Evolutionary conservation across 92 coral and sea anemone genomes (phyloP), one percentile per base, ranked within the genome.

Genomic region (Epizoanthus scotinus): DNA sequence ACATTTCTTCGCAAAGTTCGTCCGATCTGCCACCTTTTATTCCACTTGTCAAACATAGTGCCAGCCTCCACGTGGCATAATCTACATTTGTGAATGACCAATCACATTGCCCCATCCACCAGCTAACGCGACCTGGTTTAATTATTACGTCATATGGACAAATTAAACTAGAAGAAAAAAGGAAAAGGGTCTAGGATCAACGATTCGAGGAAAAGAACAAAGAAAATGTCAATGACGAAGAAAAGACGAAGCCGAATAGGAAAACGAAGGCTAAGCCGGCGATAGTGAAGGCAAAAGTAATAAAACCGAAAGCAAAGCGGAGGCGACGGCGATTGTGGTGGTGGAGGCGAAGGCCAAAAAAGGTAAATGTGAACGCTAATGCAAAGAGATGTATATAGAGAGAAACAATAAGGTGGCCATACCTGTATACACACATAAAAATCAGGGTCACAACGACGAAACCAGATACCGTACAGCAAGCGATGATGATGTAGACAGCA

Each of bases 361-460:
- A n/a, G n/a, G 63, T 12, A 58, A 8, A 17, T 7, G 61, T 6
- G 18, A 56, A 18, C 0, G 62, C 25, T 2, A 56, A 21, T 24
- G 62, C 62, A 15, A 56, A 47, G 52, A 8, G 12, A 44, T 7
- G 14, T 31, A 44, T 0, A n/a, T 0, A 73, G 26, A 3, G 17
- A 61, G 17, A 14, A 8, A 6, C 26, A 31, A 7, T 6, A 27
- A 15, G 15, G 28, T 25, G 27, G 8, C 20, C 13, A 3, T 50
- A 91, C 96, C 96, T 89, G 96, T 91, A 91, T 50, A 87, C 93
- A 65, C 89, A 91, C 69, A 91, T 85, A 79, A 91, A 91, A 5
- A 89, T 88, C 86, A 89, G 36, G 21, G 96, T 89, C 26, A 91
- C 91, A 50, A 89, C 90, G 55, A 89, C 77, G 21, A 91, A 85